A percentile compares a stretch with the other conserved stretches of the same genome.
These are phyloP conservation scores for Poeciliopsis paucimaculata DNA, from an alignment of 2,797 vertebrate genomes.

Conservation along the genomic window DNA sequence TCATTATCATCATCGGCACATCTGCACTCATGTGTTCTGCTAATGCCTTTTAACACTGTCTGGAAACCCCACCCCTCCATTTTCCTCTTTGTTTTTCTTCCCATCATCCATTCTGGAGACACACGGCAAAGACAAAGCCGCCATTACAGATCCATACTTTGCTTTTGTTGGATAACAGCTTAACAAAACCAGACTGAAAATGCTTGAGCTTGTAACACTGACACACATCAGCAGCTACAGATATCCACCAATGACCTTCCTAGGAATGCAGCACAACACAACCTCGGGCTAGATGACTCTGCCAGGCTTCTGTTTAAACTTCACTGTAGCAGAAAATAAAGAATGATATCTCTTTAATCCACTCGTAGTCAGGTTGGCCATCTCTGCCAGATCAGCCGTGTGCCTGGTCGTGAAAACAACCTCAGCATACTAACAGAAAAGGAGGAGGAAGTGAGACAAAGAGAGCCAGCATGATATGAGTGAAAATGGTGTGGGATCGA, in stretches of 20 bases:
- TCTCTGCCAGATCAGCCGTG: slow-evolving; percentile 25
- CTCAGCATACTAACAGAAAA: background rate
- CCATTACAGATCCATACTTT: background rate
- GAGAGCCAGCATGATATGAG: background rate
- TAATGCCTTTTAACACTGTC: background rate
- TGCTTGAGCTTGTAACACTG: background rate
- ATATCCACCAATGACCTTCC: slow-evolving; percentile 27
- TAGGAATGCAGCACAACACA: slow-evolving; percentile 16
- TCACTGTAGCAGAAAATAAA: slow-evolving; percentile 18
- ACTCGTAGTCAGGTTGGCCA: background rate
- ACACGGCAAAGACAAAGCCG: background rate
- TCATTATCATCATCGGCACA: background rate
- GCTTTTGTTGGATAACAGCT: background rate
- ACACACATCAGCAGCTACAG: background rate
- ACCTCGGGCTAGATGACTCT: slow-evolving; percentile 22
- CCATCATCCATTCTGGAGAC: background rate
- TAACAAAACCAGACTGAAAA: background rate
- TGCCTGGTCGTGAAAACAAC: background rate
- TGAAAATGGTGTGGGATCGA: background rate
- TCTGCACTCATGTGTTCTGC: background rate
- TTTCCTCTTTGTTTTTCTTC: background rate
- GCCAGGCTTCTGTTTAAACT: slow-evolving; percentile 23
- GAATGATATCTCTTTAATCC: slow-evolving; percentile 14
- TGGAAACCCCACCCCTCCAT: background rate
- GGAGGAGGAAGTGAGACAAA: background rate